Conservation (phyloP, 2,113 vertebrate species). For the Nyctibius bracteatus region DNA sequence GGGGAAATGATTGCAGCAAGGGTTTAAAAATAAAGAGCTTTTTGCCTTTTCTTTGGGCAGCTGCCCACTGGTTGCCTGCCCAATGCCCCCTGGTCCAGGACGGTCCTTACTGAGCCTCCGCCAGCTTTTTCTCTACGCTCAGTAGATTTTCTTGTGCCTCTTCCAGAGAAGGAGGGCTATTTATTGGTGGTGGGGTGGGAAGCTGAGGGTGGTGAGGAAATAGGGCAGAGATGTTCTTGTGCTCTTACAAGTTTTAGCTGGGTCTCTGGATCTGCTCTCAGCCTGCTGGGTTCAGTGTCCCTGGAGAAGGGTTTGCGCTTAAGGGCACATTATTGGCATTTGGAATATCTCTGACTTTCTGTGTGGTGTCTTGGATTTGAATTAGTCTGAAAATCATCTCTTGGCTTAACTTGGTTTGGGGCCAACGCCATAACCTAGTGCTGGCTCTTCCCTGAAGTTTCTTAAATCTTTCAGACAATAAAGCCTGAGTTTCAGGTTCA, state of each 20-base stretch:
- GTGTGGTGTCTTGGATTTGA: neutral
- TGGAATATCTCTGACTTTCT: neutral
- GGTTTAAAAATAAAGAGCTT: neutral
- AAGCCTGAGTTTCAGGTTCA: neutral
- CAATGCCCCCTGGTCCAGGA: neutral
- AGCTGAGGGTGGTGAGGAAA: neutral
- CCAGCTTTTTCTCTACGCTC: neutral
- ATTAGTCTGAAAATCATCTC: neutral
- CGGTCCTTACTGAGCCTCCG: neutral
- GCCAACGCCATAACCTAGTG: neutral
- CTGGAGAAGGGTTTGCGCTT: neutral
- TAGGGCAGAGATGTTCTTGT: neutral
- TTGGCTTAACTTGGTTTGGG: neutral
- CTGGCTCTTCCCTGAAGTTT: neutral
- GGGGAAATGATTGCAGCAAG: neutral
- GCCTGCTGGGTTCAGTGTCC: neutral
- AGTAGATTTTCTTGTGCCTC: neutral
- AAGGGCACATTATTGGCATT: accelerated
- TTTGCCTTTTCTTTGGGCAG: neutral
- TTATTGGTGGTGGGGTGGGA: neutral
- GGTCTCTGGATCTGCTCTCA: neutral
- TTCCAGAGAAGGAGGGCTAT: neutral
- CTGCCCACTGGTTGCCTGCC: neutral
- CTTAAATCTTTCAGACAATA: neutral
- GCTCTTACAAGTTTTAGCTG: neutral